Evolutionary conservation across 2,888 invertebrate genomes (phyloP).

Genomic region (Polymixis flavicincta): DNA sequence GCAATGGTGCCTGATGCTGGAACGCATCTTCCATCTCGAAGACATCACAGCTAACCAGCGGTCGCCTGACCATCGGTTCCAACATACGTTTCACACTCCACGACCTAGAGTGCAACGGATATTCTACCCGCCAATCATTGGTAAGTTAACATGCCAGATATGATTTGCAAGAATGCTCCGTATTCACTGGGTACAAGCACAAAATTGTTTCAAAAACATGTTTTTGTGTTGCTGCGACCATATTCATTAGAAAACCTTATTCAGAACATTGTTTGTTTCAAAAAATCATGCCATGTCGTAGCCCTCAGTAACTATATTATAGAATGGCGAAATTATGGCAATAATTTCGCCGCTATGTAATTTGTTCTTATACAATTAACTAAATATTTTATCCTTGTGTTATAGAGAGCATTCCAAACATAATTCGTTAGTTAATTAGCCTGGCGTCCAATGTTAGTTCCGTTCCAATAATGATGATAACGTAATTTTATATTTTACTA

Average conservation of each 20-base stretch:
- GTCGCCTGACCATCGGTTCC: conserved; percentile 90
- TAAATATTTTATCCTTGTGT: neutral
- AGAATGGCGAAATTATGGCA: conserved; percentile 9
- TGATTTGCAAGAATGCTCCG: neutral
- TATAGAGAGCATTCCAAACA: conserved; percentile 5
- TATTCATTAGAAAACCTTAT: neutral
- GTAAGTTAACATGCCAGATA: conserved; percentile 78
- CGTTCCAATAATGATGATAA: conserved; percentile 24
- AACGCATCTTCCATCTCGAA: conserved; percentile 95
- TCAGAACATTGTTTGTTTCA: neutral
- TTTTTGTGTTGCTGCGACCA: neutral
- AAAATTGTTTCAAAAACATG: neutral
- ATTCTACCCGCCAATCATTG: conserved; percentile 92
- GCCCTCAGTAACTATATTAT: neutral
- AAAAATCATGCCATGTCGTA: neutral
- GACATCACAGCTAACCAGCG: conserved; percentile 95
- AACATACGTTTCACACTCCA: conserved; percentile 93
- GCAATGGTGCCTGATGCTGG: conserved; percentile 97
- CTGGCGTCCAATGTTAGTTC: neutral
- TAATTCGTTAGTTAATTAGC: conserved; percentile 20
- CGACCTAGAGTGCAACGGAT: conserved; percentile 91
- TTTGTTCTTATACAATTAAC: conserved; percentile 16
- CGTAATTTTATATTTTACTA: neutral
- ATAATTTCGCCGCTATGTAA: neutral
- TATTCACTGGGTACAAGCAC: neutral